Base-by-base conservation (phyloP, 2,113 vertebrate genomes). In the Rhegmatorhina hoffmannsi region DNA sequence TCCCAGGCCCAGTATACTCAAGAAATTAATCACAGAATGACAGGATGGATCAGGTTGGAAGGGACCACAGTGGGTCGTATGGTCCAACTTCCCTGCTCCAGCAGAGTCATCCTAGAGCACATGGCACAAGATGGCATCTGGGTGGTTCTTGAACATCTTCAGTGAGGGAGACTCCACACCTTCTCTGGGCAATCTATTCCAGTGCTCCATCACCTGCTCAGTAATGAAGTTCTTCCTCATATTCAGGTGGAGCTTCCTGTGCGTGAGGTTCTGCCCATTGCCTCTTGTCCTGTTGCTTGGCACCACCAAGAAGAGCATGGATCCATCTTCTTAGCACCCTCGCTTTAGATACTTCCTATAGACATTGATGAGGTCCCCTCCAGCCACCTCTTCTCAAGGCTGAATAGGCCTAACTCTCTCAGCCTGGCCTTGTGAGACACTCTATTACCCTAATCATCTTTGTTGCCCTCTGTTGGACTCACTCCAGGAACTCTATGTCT, bases 1-100 rank as follows among this genome's bases (percentile, higher is more conserved):
- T 84, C 31, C 13, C 21, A 76, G 11, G 19, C 38, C 8, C 28
- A 47, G 46, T 43, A 40, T 47, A 25, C 8, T 80, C 0, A 0
- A 88, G 59, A 23, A 60, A 34, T 34, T 85, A n/a, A 47, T 31
- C n/a, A 55, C 19, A 60, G 36, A 68, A 40, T 29, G n/a, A 60
- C 16, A 53, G 36, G 52, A 29, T 29, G 28, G 24, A 24, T 53
- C 28, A 40, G 36, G 3, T 55, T 53, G 24, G 33, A 83, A 53
- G 24, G 4, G 9, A 75, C 20, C n/a, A 53, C 16, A 40, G 47
- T 47, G 17, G 6, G n/a, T 75, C 29, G 60, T 75, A 46, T 62
- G 20, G 9, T 34, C 19, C 53, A 68, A 34, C 16, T 3, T 55
- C n/a, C 13, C 25, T 53, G 40, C 29, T 60, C 38, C 53, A n/a